A percentile compares a stretch with the other conserved stretches of the same genome.
phyloP scores from a whole-genome alignment of 2,113 vertebrate species.

The Perca schrenkii region DNA sequence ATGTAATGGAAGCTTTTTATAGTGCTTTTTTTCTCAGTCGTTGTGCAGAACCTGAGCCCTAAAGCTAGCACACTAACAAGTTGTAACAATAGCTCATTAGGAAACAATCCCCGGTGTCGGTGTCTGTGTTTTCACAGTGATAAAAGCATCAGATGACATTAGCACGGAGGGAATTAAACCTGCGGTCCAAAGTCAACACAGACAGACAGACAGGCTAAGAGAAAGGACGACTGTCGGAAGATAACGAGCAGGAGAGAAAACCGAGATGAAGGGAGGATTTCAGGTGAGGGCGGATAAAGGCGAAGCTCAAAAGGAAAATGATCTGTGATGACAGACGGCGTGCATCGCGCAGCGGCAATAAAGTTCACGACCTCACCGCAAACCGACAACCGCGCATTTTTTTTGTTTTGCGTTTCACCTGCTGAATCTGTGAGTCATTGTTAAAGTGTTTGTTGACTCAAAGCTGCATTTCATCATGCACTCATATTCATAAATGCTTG shows the following conservation, averaged over 20 bases:
- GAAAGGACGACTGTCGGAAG: not conserved
- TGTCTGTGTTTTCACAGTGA: conserved; percentile 42
- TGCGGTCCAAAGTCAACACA: conserved; percentile 39
- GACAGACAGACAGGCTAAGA: not conserved
- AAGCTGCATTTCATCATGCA: conserved; percentile 24
- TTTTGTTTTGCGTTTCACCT: conserved; percentile 9
- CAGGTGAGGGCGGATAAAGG: not conserved
- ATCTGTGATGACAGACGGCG: not conserved
- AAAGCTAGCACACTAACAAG: conserved; percentile 14
- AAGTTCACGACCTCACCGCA: conserved; percentile 4
- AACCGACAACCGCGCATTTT: not conserved
- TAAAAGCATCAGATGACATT: conserved; percentile 19
- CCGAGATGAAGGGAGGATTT: not conserved
- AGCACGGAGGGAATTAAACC: conserved; percentile 6
- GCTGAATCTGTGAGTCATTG: conserved; percentile 34
- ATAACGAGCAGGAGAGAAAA: not conserved
- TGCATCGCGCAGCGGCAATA: not conserved
- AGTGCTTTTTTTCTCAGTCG: not conserved
- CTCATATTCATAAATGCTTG: not conserved
- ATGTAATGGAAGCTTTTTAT: not conserved
- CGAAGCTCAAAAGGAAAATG: not conserved
- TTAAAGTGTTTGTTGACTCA: conserved; percentile 28
- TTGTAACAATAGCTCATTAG: conserved; percentile 32
- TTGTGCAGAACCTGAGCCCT: not conserved
- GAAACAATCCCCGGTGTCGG: conserved; percentile 46